Percentiles rank a stretch among this genome's conserved stretches.
These are phyloP conservation scores for Spisula solida DNA, from an alignment of 2,888 invertebrate species.

Conservation along the genomic window DNA sequence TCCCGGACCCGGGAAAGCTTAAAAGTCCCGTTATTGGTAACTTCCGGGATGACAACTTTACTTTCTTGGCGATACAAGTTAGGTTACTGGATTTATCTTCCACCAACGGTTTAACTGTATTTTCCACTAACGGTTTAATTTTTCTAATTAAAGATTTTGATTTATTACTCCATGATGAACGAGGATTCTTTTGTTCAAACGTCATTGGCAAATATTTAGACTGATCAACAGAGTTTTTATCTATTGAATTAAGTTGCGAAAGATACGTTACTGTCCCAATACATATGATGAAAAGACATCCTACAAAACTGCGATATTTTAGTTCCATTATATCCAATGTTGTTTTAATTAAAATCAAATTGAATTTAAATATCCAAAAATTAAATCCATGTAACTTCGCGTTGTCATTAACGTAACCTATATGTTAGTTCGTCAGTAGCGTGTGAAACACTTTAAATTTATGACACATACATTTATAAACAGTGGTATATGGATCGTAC, in stretches of 20 bases:
- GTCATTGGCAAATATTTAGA: background rate
- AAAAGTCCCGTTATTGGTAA: conserved; percentile 40
- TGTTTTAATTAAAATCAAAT: no score
- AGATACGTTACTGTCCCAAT: background rate
- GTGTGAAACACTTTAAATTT: no score
- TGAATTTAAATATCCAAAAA: no score
- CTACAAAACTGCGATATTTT: background rate
- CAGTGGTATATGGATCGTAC: no score
- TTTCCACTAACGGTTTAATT: background rate
- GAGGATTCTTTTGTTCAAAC: background rate
- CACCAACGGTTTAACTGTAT: no score
- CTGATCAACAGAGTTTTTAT: background rate
- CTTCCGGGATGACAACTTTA: conserved; percentile 13
- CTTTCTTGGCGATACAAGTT: conserved; percentile 13
- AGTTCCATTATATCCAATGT: background rate
- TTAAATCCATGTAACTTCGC: no score
- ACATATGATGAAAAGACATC: background rate
- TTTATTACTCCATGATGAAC: background rate
- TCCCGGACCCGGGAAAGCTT: conserved; percentile 46
- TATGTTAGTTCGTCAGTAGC: no score
- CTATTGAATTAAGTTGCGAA: background rate
- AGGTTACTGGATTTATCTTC: background rate
- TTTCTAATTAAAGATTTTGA: background rate
- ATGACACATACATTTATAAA: no score
- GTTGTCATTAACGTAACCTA: no score